Evolutionary conservation across 2,797 vertebrate genomes (phyloP), one percentile per base, ranked within the genome.

Genomic region (Mycteria americana): DNA sequence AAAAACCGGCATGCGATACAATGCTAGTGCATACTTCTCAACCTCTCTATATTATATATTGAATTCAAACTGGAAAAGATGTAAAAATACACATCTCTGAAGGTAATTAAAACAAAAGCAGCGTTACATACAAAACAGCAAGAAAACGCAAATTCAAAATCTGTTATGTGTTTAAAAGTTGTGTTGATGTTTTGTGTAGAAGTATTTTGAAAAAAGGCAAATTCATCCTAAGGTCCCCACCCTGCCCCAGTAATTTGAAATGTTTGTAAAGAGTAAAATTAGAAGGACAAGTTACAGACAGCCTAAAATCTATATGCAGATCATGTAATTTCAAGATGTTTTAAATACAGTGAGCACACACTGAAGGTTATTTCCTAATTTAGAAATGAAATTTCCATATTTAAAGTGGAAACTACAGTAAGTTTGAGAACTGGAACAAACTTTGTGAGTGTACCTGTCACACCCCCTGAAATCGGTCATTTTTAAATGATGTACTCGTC

Each of bases 311-410:
- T 92, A 53, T 76, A 81, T 67, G 46, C 37, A 70, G 76, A 46
- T 92, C 74, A 21, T 94, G 48, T 93, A 86, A 95, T 95, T 96
- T 95, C 23, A 79, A 86, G 77, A 46, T 18, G 7, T 60, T 96
- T 92, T 92, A 96, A 96, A 75, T 84, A 88, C 50, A 62, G 37
- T 28, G 37, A 93, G 48, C 48, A 45, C 54, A 91, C 45, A 22
- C 51, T 50, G n/a, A 78, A 41, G n/a, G 33, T 65, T 92, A 43
- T 82, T 93, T 93, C 89, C 76, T 75, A 78, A 73, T 65, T 96
- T 95, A 95, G 92, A 95, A 92, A 75, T 68, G 17, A 56, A 5
- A 75, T 85, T 88, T 86, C 57, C 53, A n/a, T 83, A 59, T 62
- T 92, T 84, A 43, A 92, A 81, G 24, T 88, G n/a, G 41, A 91